Conservation (phyloP, 2,888 invertebrate species). For the Philonicus albiceps region DNA sequence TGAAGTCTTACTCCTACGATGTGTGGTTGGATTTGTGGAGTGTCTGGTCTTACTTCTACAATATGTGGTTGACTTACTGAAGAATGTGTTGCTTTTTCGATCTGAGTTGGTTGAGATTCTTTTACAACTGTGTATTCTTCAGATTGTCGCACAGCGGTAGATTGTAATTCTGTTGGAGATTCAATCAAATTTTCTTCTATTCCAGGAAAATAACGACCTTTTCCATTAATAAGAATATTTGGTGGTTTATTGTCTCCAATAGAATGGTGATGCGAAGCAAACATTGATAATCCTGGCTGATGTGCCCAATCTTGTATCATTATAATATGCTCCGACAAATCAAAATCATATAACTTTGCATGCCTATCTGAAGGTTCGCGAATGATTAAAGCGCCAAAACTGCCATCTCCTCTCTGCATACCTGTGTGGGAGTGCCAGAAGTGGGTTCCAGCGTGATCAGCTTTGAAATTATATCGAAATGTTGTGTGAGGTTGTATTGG, state of each 20-base stretch:
- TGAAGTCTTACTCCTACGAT: background rate
- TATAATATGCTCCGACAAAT: slow-evolving; percentile 77
- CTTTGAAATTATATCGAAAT: slow-evolving; percentile 79
- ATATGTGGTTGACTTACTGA: background rate
- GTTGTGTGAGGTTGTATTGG: slow-evolving; percentile 79
- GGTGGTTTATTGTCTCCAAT: slow-evolving; percentile 83
- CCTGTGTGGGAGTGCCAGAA: slow-evolving; percentile 87
- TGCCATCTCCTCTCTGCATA: slow-evolving; percentile 86
- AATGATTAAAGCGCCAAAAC: slow-evolving; percentile 80
- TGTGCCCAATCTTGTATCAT: slow-evolving; percentile 85
- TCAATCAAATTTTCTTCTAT: background rate
- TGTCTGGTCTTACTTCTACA: background rate
- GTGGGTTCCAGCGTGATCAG: slow-evolving; percentile 79
- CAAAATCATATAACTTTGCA: slow-evolving; percentile 77
- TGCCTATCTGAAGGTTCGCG: slow-evolving; percentile 74
- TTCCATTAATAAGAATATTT: slow-evolving; percentile 82
- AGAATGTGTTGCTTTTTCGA: no score
- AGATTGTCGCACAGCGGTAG: background rate
- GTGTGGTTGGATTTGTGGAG: background rate
- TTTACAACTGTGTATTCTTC: background rate
- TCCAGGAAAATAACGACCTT: slow-evolving; percentile 66
- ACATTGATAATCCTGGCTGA: slow-evolving; percentile 74
- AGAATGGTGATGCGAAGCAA: slow-evolving; percentile 85
- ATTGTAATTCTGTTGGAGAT: background rate
- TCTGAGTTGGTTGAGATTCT: no score